phyloP scores from a whole-genome alignment of 2,797 vertebrate species.

The Nyctibius grandis region DNA sequence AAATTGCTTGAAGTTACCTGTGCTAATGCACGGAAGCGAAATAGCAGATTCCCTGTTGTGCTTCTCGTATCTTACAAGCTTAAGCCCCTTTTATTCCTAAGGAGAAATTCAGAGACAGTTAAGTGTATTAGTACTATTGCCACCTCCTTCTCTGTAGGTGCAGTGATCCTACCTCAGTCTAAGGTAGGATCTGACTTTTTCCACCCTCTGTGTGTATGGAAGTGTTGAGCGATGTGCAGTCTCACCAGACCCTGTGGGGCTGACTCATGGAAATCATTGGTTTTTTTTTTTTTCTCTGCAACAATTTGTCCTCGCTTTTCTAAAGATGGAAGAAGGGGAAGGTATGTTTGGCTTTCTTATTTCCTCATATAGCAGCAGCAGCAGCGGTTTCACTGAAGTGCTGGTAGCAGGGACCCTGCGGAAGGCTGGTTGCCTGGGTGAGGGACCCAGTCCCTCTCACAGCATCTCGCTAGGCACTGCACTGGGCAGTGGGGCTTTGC shows the following conservation, averaged over 20 bases:
- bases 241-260: neutral
- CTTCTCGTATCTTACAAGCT: neutral
- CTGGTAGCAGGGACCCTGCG: fast-evolving
- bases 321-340: neutral
- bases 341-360: neutral
- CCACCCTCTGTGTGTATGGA: neutral
- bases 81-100: neutral
- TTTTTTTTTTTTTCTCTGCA: neutral
- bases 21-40: neutral
- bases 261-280: neutral
- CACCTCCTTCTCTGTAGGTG: neutral
- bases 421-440: neutral
- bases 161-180: neutral
- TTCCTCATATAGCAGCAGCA: neutral
- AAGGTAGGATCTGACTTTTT: neutral
- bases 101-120: neutral
- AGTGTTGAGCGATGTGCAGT: fast-evolving
- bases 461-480: neutral
- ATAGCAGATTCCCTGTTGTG: neutral
- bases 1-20: neutral
- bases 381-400: fast-evolving
- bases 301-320: neutral
- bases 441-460: neutral
- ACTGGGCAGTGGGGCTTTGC: fast-evolving
- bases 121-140: neutral